Conservation (phyloP, 1,140 invertebrate species). For the Thereuonema tuberculata region DNA sequence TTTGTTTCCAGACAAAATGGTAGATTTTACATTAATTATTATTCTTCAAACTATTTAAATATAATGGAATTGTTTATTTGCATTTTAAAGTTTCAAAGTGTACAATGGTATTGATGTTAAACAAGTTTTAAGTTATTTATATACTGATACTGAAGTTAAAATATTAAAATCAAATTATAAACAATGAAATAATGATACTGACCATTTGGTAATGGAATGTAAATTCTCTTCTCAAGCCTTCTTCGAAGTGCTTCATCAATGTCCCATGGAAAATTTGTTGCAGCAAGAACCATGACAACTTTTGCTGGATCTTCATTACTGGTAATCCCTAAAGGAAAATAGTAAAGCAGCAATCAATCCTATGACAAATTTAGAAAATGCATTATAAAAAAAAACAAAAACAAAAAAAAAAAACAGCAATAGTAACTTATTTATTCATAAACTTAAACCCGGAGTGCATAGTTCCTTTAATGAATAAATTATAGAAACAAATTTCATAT, state of each 20-base stretch:
- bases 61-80: no score
- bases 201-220: constrained; percentile 95
- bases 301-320: constrained; percentile 45
- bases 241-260: constrained; percentile 93
- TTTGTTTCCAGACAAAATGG: no score
- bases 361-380: no score
- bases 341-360: no score
- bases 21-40: no score
- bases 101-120: no score
- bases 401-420: not conserved
- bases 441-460: not conserved
- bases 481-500: not conserved
- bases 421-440: not conserved
- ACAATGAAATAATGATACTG: no score
- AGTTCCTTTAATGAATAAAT: not conserved
- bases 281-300: constrained; percentile 95
- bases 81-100: no score
- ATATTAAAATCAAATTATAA: no score
- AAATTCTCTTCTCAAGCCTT: constrained; percentile 94
- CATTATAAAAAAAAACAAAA: not conserved
- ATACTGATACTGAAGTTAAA: no score
- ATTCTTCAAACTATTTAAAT: no score
- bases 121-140: no score
- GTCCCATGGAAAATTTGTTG: constrained; percentile 99
- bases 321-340: constrained; percentile 19